Evolutionary conservation across 2,797 vertebrate species (phyloP), one percentile per base, ranked within the genome.

Genomic region (Paramormyrops hopkinsi): DNA sequence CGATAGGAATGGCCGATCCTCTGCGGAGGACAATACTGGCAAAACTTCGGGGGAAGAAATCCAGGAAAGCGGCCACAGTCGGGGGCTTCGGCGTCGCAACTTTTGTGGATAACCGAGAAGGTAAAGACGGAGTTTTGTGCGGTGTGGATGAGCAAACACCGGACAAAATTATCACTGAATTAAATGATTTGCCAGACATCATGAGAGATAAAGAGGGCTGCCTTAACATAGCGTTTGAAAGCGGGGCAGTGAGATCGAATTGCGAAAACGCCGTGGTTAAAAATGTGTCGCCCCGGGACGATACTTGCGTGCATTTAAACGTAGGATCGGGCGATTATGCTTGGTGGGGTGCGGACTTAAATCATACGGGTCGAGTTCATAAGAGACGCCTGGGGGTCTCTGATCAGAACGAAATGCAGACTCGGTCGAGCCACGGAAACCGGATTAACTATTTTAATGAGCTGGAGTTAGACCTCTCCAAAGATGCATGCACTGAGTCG

Each of bases 1-100:
- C 91, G 89, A 91, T 90, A 95, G 96, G 96, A 95, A 97, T 98
- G 97, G 97, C 97, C 88, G 97, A 97, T 93, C 97, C 97, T 95
- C 96, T 97, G 94, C 97, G 97, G 95, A 97, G 97, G 96, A 98
- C 97, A 93, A 93, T 97, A 94, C 93, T 98, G 93, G 97, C 97
- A 94, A 97, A 97, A 95, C 96, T 98, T 93, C 96, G 97, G 92
- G 96, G 97, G 91, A 97, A 96, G 94, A 95, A 95, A 95, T 92
- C 94, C 93, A 95, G 95, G 96, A 94, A 94, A 95, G 94, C 93
- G 92, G 90, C 93, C 94, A 65, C 86, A 90, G 89, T 92, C 83
- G 94, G 93, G 84, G 94, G 93, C 95, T 94, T 91, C 94, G 92
- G 92, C 90, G 92, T 92, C 56, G 89, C 93, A 41, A 89, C 89